Conservation (phyloP, 92 coral and sea anemone genomes). For the Palythoa grandis region DNA sequence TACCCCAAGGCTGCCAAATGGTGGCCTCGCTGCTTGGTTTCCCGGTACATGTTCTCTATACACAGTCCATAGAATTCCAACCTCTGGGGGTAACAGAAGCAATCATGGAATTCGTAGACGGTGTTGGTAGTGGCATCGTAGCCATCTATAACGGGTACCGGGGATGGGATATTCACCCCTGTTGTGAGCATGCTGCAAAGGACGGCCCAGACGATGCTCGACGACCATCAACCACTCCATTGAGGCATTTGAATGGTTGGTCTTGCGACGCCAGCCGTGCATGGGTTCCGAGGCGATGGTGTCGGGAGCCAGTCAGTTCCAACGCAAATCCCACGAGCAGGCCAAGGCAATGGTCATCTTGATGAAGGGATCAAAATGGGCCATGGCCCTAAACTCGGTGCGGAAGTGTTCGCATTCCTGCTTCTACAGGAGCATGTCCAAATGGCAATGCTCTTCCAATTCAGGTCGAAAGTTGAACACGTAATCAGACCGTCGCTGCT, state of each 20-base stretch:
- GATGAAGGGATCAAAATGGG: not conserved
- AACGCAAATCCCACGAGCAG: not conserved
- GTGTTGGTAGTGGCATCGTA: constrained; percentile 2
- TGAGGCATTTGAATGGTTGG: constrained; percentile 2
- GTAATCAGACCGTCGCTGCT: too few species aligned
- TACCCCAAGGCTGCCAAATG: too few species aligned
- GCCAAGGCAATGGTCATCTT: constrained; percentile 4
- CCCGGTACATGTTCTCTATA: too few species aligned
- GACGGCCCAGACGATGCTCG: not conserved
- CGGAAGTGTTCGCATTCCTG: not conserved
- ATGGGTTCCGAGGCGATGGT: constrained; percentile 1
- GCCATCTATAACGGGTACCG: constrained; percentile 11
- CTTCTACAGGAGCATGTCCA: constrained; percentile 6
- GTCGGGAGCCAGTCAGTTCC: not conserved
- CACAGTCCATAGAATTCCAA: too few species aligned
- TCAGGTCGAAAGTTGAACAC: not conserved
- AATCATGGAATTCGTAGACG: not conserved
- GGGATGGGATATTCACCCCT: not conserved
- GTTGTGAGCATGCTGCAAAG: not conserved
- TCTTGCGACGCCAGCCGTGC: constrained; percentile 21
- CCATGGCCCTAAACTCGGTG: not conserved
- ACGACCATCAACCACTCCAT: constrained; percentile 27
- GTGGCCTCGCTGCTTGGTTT: too few species aligned
- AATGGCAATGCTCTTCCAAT: not conserved
- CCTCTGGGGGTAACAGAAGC: not conserved